Conservation (phyloP, 2,113 vertebrate genomes). For the Sander vitreus region DNA sequence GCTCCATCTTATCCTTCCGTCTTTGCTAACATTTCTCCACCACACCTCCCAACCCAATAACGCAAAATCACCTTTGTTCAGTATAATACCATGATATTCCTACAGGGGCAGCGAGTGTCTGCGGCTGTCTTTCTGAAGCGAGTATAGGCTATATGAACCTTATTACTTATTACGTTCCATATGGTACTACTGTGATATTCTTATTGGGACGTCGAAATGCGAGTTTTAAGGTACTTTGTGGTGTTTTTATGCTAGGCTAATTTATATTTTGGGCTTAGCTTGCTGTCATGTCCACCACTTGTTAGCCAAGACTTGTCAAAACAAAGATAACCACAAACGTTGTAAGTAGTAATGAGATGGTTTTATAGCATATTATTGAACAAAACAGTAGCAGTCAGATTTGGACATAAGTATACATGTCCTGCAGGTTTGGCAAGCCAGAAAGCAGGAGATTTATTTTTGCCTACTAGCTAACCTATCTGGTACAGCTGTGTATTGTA, state of each 20-base stretch:
- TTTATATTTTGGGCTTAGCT: background rate
- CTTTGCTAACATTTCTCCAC: background rate
- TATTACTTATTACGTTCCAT: background rate
- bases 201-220: too few species aligned
- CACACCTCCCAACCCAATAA: background rate
- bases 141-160: background rate
- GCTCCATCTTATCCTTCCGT: slow-evolving; percentile 15
- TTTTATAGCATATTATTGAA: background rate
- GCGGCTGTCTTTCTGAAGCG: too few species aligned
- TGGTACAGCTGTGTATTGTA: background rate
- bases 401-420: background rate
- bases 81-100: background rate
- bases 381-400: background rate
- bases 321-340: background rate
- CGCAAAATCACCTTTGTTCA: background rate
- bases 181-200: background rate
- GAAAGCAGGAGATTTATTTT: background rate
- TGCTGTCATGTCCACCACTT: background rate
- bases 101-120: background rate
- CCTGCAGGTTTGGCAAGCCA: background rate
- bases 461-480: too few species aligned
- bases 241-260: background rate
- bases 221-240: background rate
- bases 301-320: background rate
- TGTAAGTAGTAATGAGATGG: background rate